These are phyloP conservation scores for Anguilla marmorata DNA, from an alignment of 2,797 vertebrate genomes.

Conservation along the genomic window DNA sequence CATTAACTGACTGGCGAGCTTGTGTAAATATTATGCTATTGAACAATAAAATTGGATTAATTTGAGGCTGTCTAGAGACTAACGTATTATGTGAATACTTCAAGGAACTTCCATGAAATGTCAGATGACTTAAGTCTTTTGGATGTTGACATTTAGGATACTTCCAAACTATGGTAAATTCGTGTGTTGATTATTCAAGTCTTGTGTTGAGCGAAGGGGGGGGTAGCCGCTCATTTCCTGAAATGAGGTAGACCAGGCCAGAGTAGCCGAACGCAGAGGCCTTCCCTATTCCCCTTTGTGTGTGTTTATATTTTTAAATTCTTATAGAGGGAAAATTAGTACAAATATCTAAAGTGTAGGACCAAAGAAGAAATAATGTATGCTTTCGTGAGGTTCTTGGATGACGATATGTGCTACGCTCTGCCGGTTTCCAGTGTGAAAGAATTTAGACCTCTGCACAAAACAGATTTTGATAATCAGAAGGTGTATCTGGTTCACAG, in stretches of 20 bases:
- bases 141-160: slow-evolving; percentile 10
- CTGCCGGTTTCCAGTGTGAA: slow-evolving; percentile 88
- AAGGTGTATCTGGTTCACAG: slow-evolving; percentile 96
- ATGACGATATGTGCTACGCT: slow-evolving; percentile 95
- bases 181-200: slow-evolving; percentile 74
- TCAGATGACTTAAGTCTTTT: not conserved
- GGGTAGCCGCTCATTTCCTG: slow-evolving; percentile 58
- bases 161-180: slow-evolving; percentile 13
- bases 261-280: slow-evolving; percentile 85
- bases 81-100: not conserved
- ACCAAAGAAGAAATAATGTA: slow-evolving; percentile 82
- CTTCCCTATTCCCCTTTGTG: slow-evolving; percentile 64
- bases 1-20: not conserved
- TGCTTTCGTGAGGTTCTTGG: slow-evolving; percentile 95
- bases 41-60: not conserved
- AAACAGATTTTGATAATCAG: slow-evolving; percentile 95
- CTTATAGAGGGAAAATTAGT: slow-evolving; percentile 78
- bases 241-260: slow-evolving; percentile 78
- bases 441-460: slow-evolving; percentile 90
- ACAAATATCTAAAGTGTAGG: slow-evolving; percentile 72
- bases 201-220: slow-evolving; percentile 60
- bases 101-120: slow-evolving; percentile 4
- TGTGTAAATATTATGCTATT: not conserved
- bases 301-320: slow-evolving; percentile 75
- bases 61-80: not conserved